Conservation (phyloP, 2,113 vertebrate genomes). For the Protobothrops mucrosquamatus region DNA sequence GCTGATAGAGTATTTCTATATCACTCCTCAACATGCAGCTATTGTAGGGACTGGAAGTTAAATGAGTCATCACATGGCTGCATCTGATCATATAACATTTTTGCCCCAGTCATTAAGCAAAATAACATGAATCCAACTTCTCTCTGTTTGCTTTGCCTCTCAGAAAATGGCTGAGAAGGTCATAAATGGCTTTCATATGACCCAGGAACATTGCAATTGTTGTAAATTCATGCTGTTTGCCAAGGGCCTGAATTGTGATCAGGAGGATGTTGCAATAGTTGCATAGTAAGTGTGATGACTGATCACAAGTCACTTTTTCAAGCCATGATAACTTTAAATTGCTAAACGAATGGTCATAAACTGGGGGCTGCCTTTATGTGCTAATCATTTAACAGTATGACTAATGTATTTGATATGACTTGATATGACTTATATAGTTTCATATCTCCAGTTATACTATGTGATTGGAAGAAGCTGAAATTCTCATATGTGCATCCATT, state of each 20-base stretch:
- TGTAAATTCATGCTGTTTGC: not conserved
- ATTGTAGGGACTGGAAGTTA: not conserved
- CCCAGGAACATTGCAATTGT: not conserved
- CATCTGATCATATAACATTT: not conserved
- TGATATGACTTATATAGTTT: not conserved
- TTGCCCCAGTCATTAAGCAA: not conserved
- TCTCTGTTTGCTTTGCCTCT: not conserved
- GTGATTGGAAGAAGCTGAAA: not conserved
- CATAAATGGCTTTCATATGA: not conserved
- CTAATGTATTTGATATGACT: not conserved
- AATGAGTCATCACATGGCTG: not conserved
- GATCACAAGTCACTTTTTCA: not conserved
- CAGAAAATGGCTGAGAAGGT: not conserved
- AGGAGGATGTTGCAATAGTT: not conserved
- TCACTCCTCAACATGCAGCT: not conserved
- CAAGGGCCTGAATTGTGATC: not conserved
- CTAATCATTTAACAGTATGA: not conserved
- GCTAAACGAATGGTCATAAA: not conserved
- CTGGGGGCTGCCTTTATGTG: not conserved
- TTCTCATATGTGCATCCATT: not conserved
- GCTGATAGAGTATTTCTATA: not conserved
- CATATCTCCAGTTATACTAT: not conserved
- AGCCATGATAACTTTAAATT: not conserved
- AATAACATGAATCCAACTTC: not conserved
- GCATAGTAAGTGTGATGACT: not conserved